Evolutionary conservation across 2,888 invertebrate species (phyloP).

Genomic region (Agrilus cyanescens): DNA sequence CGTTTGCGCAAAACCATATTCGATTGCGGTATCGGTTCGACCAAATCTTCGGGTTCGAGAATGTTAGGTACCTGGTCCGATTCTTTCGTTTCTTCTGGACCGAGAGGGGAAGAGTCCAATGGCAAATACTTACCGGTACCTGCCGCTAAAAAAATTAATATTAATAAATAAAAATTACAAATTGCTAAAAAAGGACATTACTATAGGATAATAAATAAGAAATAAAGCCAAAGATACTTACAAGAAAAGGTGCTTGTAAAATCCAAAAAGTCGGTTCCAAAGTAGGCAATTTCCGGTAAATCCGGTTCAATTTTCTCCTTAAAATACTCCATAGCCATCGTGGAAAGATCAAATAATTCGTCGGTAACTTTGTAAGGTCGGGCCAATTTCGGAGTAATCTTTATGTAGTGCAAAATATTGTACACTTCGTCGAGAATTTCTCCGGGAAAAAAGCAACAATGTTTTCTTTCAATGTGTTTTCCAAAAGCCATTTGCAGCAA

Average conservation of each 20-base stretch:
- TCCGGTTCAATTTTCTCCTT: conserved; percentile 87
- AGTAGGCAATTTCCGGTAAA: conserved; percentile 78
- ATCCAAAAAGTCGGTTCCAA: conserved; percentile 74
- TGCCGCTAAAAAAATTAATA: conserved; percentile 39
- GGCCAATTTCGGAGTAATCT: conserved; percentile 67
- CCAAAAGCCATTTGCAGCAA: conserved; percentile 89
- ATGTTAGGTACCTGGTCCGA: conserved; percentile 37
- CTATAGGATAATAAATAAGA: not conserved
- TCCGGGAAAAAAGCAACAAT: conserved; percentile 91
- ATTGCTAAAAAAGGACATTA: not conserved
- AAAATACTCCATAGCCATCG: conserved; percentile 97
- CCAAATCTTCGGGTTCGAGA: conserved; percentile 36
- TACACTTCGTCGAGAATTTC: conserved; percentile 89
- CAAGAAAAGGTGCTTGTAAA: conserved; percentile 58
- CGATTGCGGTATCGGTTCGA: conserved; percentile 60
- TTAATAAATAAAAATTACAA: not conserved
- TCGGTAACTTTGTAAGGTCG: conserved; percentile 88
- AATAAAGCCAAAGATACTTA: conserved; percentile 33
- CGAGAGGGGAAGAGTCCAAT: conserved; percentile 46
- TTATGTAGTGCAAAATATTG: conserved; percentile 72
- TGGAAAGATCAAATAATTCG: conserved; percentile 86
- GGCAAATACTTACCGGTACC: conserved; percentile 46
- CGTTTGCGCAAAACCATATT: conserved; percentile 78
- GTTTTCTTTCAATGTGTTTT: conserved; percentile 85
- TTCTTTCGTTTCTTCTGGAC: conserved; percentile 41